Percentiles rank a stretch among this genome's conserved stretches.
Evolutionary conservation across 1,140 invertebrate genomes (phyloP).

Genomic region (Lepidurus arcticus): DNA sequence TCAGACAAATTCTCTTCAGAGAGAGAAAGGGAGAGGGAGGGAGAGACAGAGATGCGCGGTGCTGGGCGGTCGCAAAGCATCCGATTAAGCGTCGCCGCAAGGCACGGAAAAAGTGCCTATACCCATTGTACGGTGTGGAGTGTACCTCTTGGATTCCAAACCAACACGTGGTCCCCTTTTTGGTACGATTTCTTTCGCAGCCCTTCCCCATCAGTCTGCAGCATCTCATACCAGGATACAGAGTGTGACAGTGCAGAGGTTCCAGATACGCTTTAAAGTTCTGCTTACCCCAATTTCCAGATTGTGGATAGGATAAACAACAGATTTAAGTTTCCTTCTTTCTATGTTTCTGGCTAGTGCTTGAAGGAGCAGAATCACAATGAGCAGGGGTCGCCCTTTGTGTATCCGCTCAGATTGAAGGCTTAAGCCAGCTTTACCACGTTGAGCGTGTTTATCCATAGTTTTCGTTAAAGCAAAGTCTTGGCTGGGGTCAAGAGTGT

Average conservation of each 20-base stretch:
- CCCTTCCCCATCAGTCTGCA: not conserved
- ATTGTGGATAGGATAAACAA: too few relatives aligned
- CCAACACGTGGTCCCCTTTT: not conserved
- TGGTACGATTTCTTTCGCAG: not conserved
- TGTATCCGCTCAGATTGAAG: too few relatives aligned
- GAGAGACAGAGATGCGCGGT: not conserved
- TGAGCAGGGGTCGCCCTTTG: too few relatives aligned
- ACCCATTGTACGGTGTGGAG: not conserved
- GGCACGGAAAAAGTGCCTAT: constrained; percentile 18
- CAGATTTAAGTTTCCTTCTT: too few relatives aligned
- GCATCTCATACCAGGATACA: not conserved
- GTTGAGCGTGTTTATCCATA: not conserved
- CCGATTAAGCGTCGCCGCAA: constrained; percentile 17
- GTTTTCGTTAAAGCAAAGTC: not conserved
- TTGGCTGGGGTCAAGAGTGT: not conserved
- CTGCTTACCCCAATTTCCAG: too few relatives aligned
- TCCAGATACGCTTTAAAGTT: too few relatives aligned
- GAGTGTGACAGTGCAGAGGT: not conserved
- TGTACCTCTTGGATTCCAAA: not conserved
- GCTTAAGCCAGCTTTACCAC: not conserved
- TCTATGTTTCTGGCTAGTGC: too few relatives aligned
- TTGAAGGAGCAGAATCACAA: too few relatives aligned
- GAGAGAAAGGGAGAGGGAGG: not conserved
- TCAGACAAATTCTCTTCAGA: not conserved
- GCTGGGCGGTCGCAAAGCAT: not conserved